Evolutionary conservation across 2,797 vertebrate genomes (phyloP), one percentile per base, ranked within the genome.

Genomic region (Alectoris magna): DNA sequence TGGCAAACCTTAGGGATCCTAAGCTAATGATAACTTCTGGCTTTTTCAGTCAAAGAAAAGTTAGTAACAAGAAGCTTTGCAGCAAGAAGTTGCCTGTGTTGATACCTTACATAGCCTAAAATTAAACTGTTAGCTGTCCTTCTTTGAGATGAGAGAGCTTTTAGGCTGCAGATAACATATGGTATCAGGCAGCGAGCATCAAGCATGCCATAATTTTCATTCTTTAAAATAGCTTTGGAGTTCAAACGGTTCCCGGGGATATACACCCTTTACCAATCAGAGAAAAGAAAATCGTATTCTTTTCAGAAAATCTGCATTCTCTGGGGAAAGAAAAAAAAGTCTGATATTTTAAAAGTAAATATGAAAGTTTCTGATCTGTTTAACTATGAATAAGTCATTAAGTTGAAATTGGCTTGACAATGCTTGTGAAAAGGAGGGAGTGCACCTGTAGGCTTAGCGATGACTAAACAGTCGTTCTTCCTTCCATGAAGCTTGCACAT

Each of bases 1-100:
- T 95, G 67, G 67, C 76, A 96, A 90, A 88, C 36, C 34, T 91
- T 83, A 68, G 49, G n/a, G 9, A 51, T 90, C 74, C 84, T 19
- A 7, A 73, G 29, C 56, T 84, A 95, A 53, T 34, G 62, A 46
- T 58, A 78, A 81, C 49, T 90, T 94, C 49, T 90, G 39, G 79
- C 29, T 74, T 90, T 63, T 18, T 4, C 83, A 93, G 69, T 81
- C 59, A 84, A 21, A 66, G 66, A 77, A 91, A 90, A 79, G 24
- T 74, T 81, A 19, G 24, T 58, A 83, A 78, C 13, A 58, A 71
- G 73, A 78, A 27, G 79, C 16, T 59, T 82, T 74, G 36, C 31
- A 92, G 56, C 41, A 67, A 78, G 41, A 72, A 83, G 36, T 66
- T 38, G 18, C 44, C 48, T 36, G 19, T 76, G 22, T n/a, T 68